These are phyloP conservation scores for Crotophaga sulcirostris DNA, from an alignment of 2,113 vertebrate species.

Conservation along the genomic window DNA sequence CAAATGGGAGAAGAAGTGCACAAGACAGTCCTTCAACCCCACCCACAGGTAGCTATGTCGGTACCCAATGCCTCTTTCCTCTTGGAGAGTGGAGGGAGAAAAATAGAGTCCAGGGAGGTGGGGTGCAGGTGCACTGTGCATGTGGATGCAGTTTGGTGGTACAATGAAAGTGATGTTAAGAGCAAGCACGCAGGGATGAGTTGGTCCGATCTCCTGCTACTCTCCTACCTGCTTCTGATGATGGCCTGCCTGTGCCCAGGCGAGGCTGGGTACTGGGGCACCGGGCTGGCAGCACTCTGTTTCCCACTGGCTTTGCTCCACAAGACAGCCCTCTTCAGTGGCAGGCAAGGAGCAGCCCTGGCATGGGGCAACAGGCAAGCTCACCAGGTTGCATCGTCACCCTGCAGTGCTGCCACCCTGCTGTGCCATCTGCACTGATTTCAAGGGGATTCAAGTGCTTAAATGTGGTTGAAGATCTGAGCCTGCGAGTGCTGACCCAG, in stretches of 20 bases:
- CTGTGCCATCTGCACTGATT: neutral
- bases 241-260: neutral
- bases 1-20: neutral
- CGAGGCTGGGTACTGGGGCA: neutral
- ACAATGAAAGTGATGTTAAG: neutral
- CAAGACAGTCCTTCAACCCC: neutral
- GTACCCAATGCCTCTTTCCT: neutral
- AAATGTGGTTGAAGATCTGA: neutral
- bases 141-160: neutral
- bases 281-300: neutral
- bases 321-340: rapidly evolving
- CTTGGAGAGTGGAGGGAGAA: neutral
- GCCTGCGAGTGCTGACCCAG: neutral
- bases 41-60: neutral
- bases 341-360: neutral
- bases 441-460: neutral
- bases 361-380: neutral
- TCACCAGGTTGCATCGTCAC: rapidly evolving
- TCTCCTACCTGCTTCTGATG: rapidly evolving
- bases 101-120: rapidly evolving
- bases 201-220: neutral
- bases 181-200: neutral
- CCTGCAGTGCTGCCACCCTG: neutral
- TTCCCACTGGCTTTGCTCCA: neutral
- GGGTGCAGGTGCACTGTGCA: neutral